Conservation (phyloP, 1,140 invertebrate genomes). For the Lerema accius region DNA sequence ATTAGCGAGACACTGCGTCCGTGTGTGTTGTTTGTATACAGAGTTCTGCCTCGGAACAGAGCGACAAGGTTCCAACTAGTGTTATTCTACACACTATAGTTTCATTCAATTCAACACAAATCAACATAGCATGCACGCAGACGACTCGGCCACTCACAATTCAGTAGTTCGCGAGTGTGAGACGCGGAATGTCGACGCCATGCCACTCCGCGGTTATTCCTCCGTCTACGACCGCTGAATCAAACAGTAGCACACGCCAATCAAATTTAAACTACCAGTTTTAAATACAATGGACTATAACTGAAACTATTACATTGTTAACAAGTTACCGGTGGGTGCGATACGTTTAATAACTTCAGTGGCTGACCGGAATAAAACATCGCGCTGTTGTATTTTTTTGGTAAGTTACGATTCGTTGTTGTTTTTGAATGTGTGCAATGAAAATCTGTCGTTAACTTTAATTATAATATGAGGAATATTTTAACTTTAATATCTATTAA, state of each 20-base stretch:
- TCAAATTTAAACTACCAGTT: slow-evolving; percentile 31
- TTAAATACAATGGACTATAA: slow-evolving; percentile 44
- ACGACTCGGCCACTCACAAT: slow-evolving; percentile 4
- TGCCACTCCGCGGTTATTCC: slow-evolving; percentile 22
- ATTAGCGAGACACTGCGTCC: slow-evolving; percentile 1
- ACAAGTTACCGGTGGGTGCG: slow-evolving; percentile 12
- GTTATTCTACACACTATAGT: slow-evolving; percentile 1
- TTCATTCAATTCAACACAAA: slow-evolving; percentile 26
- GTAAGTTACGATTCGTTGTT: not conserved
- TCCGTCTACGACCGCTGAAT: slow-evolving; percentile 22
- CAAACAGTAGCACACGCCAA: slow-evolving; percentile 24
- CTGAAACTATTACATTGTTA: slow-evolving; percentile 40
- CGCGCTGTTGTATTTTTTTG: not conserved
- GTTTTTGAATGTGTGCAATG: not conserved
- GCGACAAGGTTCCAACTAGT: slow-evolving; percentile 28
- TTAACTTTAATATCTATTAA: too few species aligned
- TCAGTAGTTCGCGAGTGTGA: slow-evolving; percentile 39
- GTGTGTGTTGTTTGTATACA: slow-evolving; percentile 7
- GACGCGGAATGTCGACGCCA: slow-evolving; percentile 30
- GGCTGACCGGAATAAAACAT: not conserved
- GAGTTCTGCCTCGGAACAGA: not conserved
- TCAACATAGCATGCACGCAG: not conserved
- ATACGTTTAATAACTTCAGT: slow-evolving; percentile 27
- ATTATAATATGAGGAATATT: not conserved
- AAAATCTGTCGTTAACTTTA: not conserved